Evolutionary conservation across 1,140 invertebrate genomes (phyloP), one percentile per base, ranked within the genome.

Genomic region (Protaetia brevitarsis): DNA sequence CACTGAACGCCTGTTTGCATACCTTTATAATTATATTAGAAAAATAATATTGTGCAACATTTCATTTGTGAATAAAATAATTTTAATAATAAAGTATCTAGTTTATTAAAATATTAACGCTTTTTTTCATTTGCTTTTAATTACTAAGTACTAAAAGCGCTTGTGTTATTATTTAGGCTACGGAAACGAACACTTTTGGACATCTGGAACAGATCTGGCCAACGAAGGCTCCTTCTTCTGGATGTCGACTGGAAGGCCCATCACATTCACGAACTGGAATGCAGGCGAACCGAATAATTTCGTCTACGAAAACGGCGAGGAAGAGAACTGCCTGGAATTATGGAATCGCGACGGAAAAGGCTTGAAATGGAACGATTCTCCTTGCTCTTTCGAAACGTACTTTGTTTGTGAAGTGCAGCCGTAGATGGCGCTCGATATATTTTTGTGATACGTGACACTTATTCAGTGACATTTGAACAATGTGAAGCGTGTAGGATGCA

Each of bases 271-370:
- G 65, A 95, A 95, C 78, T 95, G 92, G 93, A 95, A 95, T 79
- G 89, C 92, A 6, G 93, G 92, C 3, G 92, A 94, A 75, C 92
- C 92, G 0, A 94, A 94, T 79, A 94, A 94, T 81, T 94, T 93
- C 83, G 86, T 90, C 73, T 95, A 95, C 79, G 93, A 95, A 79
- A 95, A 95, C 73, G 92, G 92, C 0, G 93, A 95, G 79, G 91
- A 94, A 75, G 93, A 95, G 77, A 93, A 95, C 77, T 95, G 93
- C 73, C 74, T 95, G 69, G 93, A 95, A 79, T 79, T 95, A 6
- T 95, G 93, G 93, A 94, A 95, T 80, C 83, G 93, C 68, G 92
- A 95, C 73, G 92, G 91, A 56, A 95, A 95, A 80, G 93, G 92
- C 0, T 79, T 95, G 5, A 94, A 94, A 77, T 95, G 93, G 93